Conservation (phyloP, 1,140 invertebrate species). For the Pararge aegeria region DNA sequence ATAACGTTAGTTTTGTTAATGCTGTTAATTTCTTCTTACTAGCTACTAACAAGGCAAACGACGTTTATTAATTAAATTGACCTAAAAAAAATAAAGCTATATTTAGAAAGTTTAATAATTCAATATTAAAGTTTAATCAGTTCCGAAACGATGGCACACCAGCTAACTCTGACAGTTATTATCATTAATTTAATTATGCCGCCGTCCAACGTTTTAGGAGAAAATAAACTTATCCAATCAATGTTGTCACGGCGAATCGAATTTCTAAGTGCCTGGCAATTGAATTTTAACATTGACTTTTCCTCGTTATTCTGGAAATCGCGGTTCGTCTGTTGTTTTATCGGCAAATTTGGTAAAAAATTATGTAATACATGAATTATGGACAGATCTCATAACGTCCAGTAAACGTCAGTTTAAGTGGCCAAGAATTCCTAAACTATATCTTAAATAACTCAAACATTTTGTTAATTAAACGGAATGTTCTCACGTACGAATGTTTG, state of each 20-base stretch:
- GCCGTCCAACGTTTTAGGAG: background rate
- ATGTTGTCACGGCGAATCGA: slow-evolving; percentile 11
- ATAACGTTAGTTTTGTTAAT: too few relatives aligned
- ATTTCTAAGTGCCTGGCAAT: slow-evolving; percentile 8
- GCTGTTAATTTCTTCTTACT: too few relatives aligned
- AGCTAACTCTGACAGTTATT: slow-evolving; percentile 1
- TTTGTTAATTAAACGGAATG: too few relatives aligned
- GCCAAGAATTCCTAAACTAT: too few relatives aligned
- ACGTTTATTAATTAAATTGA: too few relatives aligned
- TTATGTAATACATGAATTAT: background rate
- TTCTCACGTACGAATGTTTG: too few relatives aligned
- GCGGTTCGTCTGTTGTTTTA: background rate
- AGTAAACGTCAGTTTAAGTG: background rate
- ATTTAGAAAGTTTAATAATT: too few relatives aligned
- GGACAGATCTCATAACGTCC: background rate
- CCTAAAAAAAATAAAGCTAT: too few relatives aligned
- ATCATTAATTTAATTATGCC: background rate
- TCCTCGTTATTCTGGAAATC: background rate
- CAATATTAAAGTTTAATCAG: background rate
- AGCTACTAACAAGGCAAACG: too few relatives aligned
- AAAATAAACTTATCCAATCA: slow-evolving; percentile 8
- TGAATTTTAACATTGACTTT: slow-evolving; percentile 6
- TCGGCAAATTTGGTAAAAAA: background rate
- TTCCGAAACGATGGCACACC: background rate
- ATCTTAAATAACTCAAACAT: too few relatives aligned